Base-by-base conservation (phyloP, 1,140 invertebrate genomes). In the Telenomus remus region DNA sequence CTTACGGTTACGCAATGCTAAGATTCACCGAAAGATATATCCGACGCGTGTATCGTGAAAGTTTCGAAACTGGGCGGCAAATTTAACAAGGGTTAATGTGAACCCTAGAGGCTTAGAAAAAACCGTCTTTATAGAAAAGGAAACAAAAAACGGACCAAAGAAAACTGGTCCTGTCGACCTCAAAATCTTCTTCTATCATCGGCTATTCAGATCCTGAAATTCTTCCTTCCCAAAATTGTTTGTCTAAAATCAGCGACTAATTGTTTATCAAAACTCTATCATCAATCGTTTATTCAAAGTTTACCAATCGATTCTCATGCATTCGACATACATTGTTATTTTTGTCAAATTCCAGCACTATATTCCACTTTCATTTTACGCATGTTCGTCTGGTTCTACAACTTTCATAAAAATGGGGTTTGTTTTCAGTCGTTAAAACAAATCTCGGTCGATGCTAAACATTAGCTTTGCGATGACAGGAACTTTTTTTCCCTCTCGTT, bases 161-260 rank as follows among this genome's bases (percentile, higher is more conserved):
- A 81, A 73, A 80, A 82, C 75, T 78, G 79, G 79, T 75, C 79
- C 57, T 76, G 71, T 57, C 47, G 68, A 75, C 65, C 75, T 78
- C 66, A 70, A 46, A 81, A 79, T 70, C 65, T 63, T 59, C 49
- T 56, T 54, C 14, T 44, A 47, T 69, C 73, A 63, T 47, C 50
- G 47, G 59, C 54, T 66, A 48, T 63, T 53, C 59, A 71, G 51
- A 16, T 56, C 70, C 78, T 76, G 66, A 44, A 80, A 78, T 69
- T 70, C 74, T 81, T 75, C 68, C 69, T 50, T 35, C 53, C 65
- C 64, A 76, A 59, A 65, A 70, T 70, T 60, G 69, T 4, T 46
- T 39, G 33, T n/a, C 39, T 13, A 14, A n/a, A n/a, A n/a, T n/a
- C n/a, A n/a, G n/a, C n/a, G n/a, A n/a, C n/a, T n/a, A n/a, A n/a